These are phyloP conservation scores for Heliconius ethilla DNA, from an alignment of 2,888 invertebrate genomes.

Conservation along the genomic window DNA sequence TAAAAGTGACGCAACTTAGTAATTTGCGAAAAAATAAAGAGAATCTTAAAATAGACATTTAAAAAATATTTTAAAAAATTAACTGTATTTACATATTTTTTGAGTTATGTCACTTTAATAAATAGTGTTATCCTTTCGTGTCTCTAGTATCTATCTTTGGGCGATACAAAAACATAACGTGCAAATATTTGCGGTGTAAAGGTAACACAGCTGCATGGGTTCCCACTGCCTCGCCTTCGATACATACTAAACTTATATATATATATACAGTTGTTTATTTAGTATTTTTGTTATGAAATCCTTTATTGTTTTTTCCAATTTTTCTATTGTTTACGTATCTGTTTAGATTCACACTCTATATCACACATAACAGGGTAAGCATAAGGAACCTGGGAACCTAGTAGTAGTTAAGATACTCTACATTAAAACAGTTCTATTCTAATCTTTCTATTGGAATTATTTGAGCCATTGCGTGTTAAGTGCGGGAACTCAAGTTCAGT, in stretches of 20 bases:
- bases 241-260: background rate
- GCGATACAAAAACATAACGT: conserved; percentile 2
- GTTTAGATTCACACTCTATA: background rate
- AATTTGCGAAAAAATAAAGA: too few relatives aligned
- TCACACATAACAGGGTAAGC: too few relatives aligned
- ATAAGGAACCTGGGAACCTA: too few relatives aligned
- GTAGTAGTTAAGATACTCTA: too few relatives aligned
- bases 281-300: background rate
- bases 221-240: conserved; percentile 1
- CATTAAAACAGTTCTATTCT: too few relatives aligned
- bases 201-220: conserved; percentile 20
- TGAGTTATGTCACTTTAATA: background rate
- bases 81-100: background rate
- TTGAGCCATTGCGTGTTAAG: too few relatives aligned
- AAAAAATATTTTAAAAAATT: too few relatives aligned
- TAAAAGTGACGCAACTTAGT: too few relatives aligned
- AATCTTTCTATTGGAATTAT: too few relatives aligned
- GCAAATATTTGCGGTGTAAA: conserved; percentile 17
- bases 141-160: background rate
- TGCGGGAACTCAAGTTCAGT: too few relatives aligned
- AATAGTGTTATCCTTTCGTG: background rate
- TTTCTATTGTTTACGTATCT: background rate
- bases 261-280: background rate
- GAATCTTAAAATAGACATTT: too few relatives aligned
- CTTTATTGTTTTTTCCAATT: background rate